These are phyloP conservation scores for Petrocephalus sullivani DNA, from an alignment of 2,797 vertebrate genomes.

Conservation along the genomic window DNA sequence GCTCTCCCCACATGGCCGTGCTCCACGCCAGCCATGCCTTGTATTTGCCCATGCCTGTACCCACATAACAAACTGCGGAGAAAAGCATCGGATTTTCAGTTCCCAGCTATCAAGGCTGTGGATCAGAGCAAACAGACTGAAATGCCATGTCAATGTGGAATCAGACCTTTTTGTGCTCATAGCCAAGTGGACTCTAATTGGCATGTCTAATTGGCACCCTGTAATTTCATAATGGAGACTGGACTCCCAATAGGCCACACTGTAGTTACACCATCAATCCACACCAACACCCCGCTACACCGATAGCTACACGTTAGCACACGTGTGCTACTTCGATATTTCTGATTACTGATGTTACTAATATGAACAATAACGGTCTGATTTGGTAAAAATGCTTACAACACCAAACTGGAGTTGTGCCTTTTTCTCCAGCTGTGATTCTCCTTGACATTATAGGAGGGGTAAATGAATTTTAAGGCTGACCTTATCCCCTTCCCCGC, in stretches of 20 bases:
- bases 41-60: neutral
- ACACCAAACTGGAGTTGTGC: neutral
- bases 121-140: neutral
- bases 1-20: neutral
- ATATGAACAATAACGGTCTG: neutral
- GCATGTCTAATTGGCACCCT: slow-evolving; percentile 3
- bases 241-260: neutral
- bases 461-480: slow-evolving; percentile 36
- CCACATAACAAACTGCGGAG: neutral
- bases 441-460: neutral
- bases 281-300: neutral
- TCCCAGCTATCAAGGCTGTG: neutral
- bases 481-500: slow-evolving; percentile 39
- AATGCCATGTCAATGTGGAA: neutral
- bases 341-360: neutral
- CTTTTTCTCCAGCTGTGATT: neutral
- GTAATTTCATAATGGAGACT: neutral
- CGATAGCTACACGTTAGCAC: neutral
- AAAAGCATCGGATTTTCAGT: neutral
- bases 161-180: neutral
- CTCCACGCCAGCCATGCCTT: no score
- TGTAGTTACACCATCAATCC: neutral
- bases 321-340: neutral
- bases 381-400: neutral
- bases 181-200: neutral